Evolutionary conservation across 2,888 invertebrate genomes (phyloP), one percentile per base, ranked within the genome.

Genomic region (Aphodius granarius): DNA sequence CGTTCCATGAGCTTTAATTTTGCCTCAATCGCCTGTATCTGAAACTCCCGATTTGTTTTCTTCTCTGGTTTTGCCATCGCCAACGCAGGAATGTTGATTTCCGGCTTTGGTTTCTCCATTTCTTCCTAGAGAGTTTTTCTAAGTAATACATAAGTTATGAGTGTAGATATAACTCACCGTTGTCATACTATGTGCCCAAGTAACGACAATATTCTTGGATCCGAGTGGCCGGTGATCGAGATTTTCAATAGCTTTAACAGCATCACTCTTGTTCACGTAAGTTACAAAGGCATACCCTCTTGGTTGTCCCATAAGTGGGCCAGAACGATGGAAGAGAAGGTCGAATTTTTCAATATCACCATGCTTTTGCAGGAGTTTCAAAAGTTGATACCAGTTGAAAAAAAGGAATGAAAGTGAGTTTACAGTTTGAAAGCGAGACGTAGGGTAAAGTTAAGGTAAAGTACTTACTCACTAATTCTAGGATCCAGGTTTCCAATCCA

Each of bases 341-440:
- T 98, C 97, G 89, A 97, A 97, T 92, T 97, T 97, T 89, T 96
- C 95, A 85, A 97, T 94, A 86, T 91, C 90, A 87, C 97, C 97
- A 91, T 95, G 94, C 91, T 94, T 94, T 92, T 97, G 96, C 89
- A 96, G 92, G 89, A 97, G 92, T 95, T 97, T 97, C 89, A 98
- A 91, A 90, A 98, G 92, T 92, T 96, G 94, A 93, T 93, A 96
- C 96, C 96, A 90, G 93, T 95, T 93, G 91, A 89, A 84, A 89
- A 43, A 43, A 43, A 43, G 43, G 13, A 43, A 43, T 43, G 1
- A 3, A 2, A 13, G 43, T 43, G 43, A 43, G 43, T 43, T 43
- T 43, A 77, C 13, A n/a, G 5, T 13, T 17, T 63, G n/a, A n/a
- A n/a, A n/a, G n/a, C n/a, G n/a, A n/a, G n/a, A n/a, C n/a, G n/a